Conservation (phyloP, 2,888 invertebrate species). For the Trypoxylon attenuatum region DNA sequence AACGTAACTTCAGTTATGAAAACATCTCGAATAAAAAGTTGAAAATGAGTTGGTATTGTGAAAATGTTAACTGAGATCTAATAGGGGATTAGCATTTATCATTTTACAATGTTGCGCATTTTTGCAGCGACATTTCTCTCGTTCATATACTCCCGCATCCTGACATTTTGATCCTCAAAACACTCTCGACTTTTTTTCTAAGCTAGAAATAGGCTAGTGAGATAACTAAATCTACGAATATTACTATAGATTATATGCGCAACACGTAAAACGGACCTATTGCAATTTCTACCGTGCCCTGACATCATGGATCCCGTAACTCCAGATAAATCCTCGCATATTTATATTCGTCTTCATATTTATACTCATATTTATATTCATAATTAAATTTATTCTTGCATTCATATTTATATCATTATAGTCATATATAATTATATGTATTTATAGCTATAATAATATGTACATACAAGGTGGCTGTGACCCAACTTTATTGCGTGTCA, state of each 20-base stretch:
- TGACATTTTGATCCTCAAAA: too few relatives aligned
- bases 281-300: conserved; percentile 28
- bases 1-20: too few relatives aligned
- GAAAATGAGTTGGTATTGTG: too few relatives aligned
- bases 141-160: too few relatives aligned
- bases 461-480: conserved; percentile 33
- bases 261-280: conserved; percentile 34
- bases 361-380: neutral
- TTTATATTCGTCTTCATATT: neutral
- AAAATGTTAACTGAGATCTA: too few relatives aligned
- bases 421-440: neutral
- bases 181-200: conserved; percentile 25
- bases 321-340: conserved; percentile 12
- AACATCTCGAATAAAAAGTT: too few relatives aligned
- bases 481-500: neutral
- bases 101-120: too few relatives aligned
- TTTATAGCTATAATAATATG: conserved; percentile 28
- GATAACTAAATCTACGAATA: conserved; percentile 28
- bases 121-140: too few relatives aligned
- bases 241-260: conserved; percentile 23
- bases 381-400: neutral
- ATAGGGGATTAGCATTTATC: too few relatives aligned
- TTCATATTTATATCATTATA: conserved; percentile 29
- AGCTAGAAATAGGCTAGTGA: conserved; percentile 42
- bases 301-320: conserved; percentile 12